Evolutionary conservation across 1,140 invertebrate species (phyloP).

Genomic region (Achroia grisella): DNA sequence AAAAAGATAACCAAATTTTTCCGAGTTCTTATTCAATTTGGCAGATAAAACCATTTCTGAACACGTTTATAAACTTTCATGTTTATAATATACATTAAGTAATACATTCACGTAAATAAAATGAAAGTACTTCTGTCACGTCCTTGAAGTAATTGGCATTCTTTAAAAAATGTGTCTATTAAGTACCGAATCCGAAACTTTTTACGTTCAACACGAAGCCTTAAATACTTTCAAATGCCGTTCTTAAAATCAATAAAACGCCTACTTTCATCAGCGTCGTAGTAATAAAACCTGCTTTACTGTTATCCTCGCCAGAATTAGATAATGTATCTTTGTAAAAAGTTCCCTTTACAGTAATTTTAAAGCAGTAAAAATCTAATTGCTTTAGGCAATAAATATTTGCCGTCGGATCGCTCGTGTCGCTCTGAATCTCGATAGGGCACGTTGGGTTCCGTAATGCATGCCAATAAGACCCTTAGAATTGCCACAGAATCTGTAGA

Average conservation of each 20-base stretch:
- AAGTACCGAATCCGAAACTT: constrained; percentile 32
- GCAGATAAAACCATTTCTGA: no score
- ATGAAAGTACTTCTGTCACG: no score
- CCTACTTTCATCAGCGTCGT: constrained; percentile 57
- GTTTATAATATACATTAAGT: no score
- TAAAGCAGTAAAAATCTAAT: constrained; percentile 47
- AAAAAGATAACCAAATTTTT: no score
- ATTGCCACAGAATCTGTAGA: constrained; percentile 20
- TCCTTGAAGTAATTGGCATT: constrained; percentile 5
- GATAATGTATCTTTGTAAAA: constrained; percentile 55
- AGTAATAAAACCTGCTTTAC: constrained; percentile 66
- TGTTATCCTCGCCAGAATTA: constrained; percentile 61
- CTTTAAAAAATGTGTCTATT: constrained; percentile 30
- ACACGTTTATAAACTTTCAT: no score
- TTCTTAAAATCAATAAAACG: constrained; percentile 67
- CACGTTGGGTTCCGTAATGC: constrained; percentile 34
- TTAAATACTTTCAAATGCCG: constrained; percentile 58
- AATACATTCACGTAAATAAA: no score
- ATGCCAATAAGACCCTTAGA: constrained; percentile 41
- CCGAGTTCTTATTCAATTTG: no score
- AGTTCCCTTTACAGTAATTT: constrained; percentile 32
- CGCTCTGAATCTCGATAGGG: constrained; percentile 41
- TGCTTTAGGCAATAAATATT: constrained; percentile 46
- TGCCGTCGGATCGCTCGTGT: constrained; percentile 27
- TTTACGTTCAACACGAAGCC: constrained; percentile 47